Percentiles rank a stretch among this genome's conserved stretches.
phyloP scores from a whole-genome alignment of 2,888 invertebrate genomes.

The Alviniconcha strummeri region DNA sequence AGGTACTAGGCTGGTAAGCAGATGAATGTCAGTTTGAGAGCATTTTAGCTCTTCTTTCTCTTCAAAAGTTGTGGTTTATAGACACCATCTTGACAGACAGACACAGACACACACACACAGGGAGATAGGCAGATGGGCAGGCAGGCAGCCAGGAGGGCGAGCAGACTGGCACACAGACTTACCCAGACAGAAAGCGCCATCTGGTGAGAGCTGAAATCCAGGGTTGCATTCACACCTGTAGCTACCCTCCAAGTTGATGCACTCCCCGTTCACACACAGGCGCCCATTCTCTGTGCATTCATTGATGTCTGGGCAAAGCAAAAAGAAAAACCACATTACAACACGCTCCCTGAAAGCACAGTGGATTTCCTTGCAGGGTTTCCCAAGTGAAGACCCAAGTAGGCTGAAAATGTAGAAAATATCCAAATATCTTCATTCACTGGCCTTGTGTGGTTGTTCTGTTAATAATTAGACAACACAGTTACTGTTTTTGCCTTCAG shows the following conservation, averaged over 20 bases:
- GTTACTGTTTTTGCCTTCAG: too few relatives aligned
- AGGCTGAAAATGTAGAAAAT: too few relatives aligned
- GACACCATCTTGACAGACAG: background rate
- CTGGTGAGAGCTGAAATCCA: constrained; percentile 88
- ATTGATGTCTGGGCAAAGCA: constrained; percentile 67
- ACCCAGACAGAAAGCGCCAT: constrained; percentile 88
- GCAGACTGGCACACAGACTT: constrained; percentile 34
- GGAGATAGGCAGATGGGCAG: background rate
- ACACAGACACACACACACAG: background rate
- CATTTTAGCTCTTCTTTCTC: too few relatives aligned
- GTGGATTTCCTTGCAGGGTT: too few relatives aligned
- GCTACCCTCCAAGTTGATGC: constrained; percentile 71
- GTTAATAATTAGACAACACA: too few relatives aligned
- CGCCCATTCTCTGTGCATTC: constrained; percentile 73
- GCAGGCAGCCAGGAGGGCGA: background rate
- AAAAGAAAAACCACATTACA: background rate
- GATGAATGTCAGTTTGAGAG: too few relatives aligned
- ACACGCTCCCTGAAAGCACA: too few relatives aligned
- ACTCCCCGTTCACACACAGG: constrained; percentile 71
- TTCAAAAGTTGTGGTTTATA: too few relatives aligned
- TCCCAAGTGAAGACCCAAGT: too few relatives aligned
- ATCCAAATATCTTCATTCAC: too few relatives aligned
- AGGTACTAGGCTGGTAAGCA: too few relatives aligned
- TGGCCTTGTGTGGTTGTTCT: too few relatives aligned
- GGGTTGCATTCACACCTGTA: constrained; percentile 84